Evolutionary conservation across 2,888 invertebrate species (phyloP).

Genomic region (Pyrocoelia pectoralis): DNA sequence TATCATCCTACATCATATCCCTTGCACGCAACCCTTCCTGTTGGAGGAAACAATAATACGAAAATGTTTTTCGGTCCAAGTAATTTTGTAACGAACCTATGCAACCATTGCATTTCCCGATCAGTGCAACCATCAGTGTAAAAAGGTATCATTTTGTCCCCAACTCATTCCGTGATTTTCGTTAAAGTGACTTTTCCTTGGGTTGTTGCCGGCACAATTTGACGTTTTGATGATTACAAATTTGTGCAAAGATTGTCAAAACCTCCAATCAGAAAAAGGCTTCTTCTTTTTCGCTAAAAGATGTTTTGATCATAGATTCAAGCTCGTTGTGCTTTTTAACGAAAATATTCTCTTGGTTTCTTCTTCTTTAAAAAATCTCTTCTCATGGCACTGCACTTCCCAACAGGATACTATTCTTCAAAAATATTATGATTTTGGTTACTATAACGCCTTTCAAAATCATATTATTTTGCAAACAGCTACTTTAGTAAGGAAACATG

Average conservation of each 20-base stretch:
- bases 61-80: slow-evolving; percentile 1
- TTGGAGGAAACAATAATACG: background rate
- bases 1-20: background rate
- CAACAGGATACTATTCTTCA: too few relatives aligned
- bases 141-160: background rate
- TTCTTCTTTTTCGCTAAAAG: too few relatives aligned
- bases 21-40: background rate
- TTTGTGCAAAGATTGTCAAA: background rate
- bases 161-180: background rate
- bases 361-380: background rate
- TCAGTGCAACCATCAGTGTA: too few relatives aligned
- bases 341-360: background rate
- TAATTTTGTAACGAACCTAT: background rate
- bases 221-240: background rate
- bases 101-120: too few relatives aligned
- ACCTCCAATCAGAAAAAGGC: background rate
- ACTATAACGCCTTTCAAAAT: too few relatives aligned
- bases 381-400: too few relatives aligned
- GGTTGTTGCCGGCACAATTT: too few relatives aligned
- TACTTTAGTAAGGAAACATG: too few relatives aligned
- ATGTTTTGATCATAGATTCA: background rate
- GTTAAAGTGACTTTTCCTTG: background rate
- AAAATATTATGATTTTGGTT: too few relatives aligned
- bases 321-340: background rate
- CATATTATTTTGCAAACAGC: too few relatives aligned